Base-by-base conservation (phyloP, 2,888 invertebrate genomes). In the Drosophila percnosoma region DNA sequence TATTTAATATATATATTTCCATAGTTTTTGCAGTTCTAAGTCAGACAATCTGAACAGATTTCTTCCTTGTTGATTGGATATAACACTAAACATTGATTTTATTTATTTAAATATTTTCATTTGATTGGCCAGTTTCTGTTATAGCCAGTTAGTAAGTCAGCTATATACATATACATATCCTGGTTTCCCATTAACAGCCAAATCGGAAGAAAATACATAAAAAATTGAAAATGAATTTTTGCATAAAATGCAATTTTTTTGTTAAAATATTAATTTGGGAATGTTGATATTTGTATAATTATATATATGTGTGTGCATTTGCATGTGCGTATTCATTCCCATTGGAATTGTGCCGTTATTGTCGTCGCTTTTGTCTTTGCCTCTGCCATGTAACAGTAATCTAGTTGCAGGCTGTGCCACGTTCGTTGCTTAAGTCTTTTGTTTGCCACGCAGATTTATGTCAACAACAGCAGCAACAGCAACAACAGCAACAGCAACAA, bases 351-450 rank as follows among this genome's bases (percentile, higher is more conserved):
- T 71, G 45, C 76, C 76, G 78, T 76, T 78, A 64, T 61, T 65
- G 54, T 45, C 55, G 48, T 54, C 8, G 27, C 40, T 55, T 55
- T 61, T 40, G 34, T 40, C 49, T 59, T 61, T 36, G 34, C 40
- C 49, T 63, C 58, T 53, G 79, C 59, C 49, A 70, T 88, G 75
- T 86, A 86, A 88, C 83, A 86, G 89, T 83, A 83, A 89, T 88
- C 87, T 83, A 83, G 87, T 83, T 83, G 89, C 83, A 78, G 80
- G 57, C 82, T 71, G 69, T 63, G 69, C 73, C 89, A 78, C 84
- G 87, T 87, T 87, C 73, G 88, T 86, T 80, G 87, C 87, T 72
- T 87, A 71, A 87, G 87, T 87, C 88, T 87, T 88, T 88, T 86
- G 88, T 87, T 83, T 83, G 81, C 82, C 82, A 80, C 75, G 74